Base-by-base conservation (phyloP, 1,140 invertebrate species). In the Acromyrmex echinatior region DNA sequence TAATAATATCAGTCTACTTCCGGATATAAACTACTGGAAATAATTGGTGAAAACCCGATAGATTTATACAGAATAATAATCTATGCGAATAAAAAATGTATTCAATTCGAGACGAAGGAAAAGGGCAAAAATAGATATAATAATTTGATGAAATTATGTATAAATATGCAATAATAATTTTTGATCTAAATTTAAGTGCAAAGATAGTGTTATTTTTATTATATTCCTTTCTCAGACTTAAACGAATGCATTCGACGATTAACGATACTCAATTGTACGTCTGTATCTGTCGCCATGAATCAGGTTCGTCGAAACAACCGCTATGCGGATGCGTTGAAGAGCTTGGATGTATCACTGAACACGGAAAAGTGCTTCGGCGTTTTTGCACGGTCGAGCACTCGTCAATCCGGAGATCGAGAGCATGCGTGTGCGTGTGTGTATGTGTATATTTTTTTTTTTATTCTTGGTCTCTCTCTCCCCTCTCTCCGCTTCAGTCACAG, bases 331-430 rank as follows among this genome's bases (percentile, higher is more conserved):
- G 25, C 80, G 18, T 49, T 79, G 78, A 81, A 80, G 79, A 82
- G 68, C 28, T 73, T 74, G 60, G 35, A 78, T 39, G 74, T 58
- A 74, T 78, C 35, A 73, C 35, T 63, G 68, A 82, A 77, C 53
- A 60, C 28, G 88, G 71, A 90, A 93, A 90, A 92, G 91, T 87
- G 91, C 87, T 87, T 71, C 87, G 88, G 86, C 87, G 85, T 82
- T 93, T 93, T 94, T 92, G 84, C 87, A 62, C 87, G 86, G 78
- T 87, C 90, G 73, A 91, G 85, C 73, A 85, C 87, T 90, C 89
- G 92, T 91, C 93, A 91, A 94, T 93, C 90, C 91, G 90, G 89
- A 91, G 88, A 91, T 92, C 86, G 90, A 88, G 91, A 87, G 87
- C 76, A 89, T 14, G 35, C 51, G 21, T 1, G 21, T 9, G 14